These are phyloP conservation scores for Otis tarda DNA, from an alignment of 2,113 vertebrate species.

Conservation along the genomic window DNA sequence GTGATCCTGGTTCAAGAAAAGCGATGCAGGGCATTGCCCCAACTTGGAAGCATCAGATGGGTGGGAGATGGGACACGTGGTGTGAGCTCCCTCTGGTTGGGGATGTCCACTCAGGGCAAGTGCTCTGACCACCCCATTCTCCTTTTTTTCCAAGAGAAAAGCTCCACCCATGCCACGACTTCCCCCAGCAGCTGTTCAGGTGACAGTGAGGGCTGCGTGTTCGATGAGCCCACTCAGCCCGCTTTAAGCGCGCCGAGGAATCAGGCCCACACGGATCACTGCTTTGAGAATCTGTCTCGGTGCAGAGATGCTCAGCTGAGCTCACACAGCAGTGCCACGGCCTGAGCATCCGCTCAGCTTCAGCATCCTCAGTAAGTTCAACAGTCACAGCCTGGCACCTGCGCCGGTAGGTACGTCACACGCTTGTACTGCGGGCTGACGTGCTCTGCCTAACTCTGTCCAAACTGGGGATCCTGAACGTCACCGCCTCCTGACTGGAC, in stretches of 20 bases:
- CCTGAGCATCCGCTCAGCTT: background rate
- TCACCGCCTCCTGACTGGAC: background rate
- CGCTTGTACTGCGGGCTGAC: background rate
- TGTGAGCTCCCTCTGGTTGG: background rate
- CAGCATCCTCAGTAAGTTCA: background rate
- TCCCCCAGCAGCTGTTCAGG: background rate
- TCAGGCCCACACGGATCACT: background rate
- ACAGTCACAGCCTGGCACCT: background rate
- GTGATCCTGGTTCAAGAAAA: background rate
- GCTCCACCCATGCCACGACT: background rate
- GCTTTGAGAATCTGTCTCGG: background rate
- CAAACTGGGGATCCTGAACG: background rate
- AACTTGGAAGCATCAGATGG: background rate
- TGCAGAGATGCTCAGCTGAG: background rate
- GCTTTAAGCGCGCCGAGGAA: background rate
- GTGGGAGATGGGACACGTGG: background rate
- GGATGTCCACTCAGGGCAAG: background rate
- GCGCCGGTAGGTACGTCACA: accelerated
- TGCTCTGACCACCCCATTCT: background rate
- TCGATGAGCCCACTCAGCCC: background rate
- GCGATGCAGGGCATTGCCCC: background rate
- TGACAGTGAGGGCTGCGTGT: background rate
- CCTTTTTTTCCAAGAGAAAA: background rate
- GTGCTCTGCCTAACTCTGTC: background rate
- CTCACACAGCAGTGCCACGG: background rate